phyloP scores from a whole-genome alignment of 2,888 invertebrate genomes.

The Amiota mariae region DNA sequence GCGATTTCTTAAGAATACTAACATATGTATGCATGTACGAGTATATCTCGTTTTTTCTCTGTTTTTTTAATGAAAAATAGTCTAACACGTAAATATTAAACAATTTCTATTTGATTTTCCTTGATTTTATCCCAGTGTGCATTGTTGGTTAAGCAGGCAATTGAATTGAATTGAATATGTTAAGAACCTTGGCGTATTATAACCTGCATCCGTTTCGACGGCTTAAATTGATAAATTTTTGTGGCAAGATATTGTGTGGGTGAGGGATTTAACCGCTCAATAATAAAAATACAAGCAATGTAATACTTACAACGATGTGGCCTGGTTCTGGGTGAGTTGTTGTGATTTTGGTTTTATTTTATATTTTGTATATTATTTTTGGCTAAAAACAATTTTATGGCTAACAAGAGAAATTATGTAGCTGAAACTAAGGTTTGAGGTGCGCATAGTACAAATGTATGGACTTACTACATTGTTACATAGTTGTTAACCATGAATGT shows the following conservation, averaged over 20 bases:
- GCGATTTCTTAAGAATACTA: too few species aligned
- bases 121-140: background rate
- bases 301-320: background rate
- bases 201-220: slow-evolving; percentile 61
- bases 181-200: slow-evolving; percentile 44
- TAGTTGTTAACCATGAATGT: background rate
- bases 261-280: too few species aligned
- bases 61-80: too few species aligned
- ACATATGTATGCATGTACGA: too few species aligned
- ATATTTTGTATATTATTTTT: slow-evolving; percentile 4
- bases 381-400: slow-evolving; percentile 28
- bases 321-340: slow-evolving; percentile 26
- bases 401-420: slow-evolving; percentile 58
- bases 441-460: slow-evolving; percentile 31
- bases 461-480: background rate
- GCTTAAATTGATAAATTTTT: slow-evolving; percentile 69
- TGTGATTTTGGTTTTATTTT: slow-evolving; percentile 28
- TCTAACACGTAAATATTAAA: too few species aligned
- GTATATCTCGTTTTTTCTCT: too few species aligned
- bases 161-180: slow-evolving; percentile 23
- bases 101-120: too few species aligned
- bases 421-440: background rate
- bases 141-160: slow-evolving; percentile 18
- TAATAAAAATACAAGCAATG: background rate
- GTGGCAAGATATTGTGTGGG: slow-evolving; percentile 1